Conservation (phyloP, 2,113 vertebrate species). For the Himantopus leucocephalus region DNA sequence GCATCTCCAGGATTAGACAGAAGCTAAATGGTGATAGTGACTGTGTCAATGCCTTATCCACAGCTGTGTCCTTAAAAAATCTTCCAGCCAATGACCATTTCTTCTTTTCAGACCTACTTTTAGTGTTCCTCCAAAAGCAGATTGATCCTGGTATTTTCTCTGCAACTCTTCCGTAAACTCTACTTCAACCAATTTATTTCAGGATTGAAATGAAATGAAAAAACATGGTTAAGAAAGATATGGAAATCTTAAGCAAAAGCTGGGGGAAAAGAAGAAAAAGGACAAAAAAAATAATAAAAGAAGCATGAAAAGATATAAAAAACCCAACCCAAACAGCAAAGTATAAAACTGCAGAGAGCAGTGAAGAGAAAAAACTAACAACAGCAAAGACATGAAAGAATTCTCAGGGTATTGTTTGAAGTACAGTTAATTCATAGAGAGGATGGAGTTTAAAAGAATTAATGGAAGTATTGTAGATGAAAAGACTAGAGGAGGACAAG, state of each 20-base stretch:
- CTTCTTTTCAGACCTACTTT: not conserved
- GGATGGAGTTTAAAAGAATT: slow-evolving; percentile 44
- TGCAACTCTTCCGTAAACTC: not conserved
- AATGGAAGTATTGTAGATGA: slow-evolving; percentile 56
- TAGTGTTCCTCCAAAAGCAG: not conserved
- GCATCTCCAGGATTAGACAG: not conserved
- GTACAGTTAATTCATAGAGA: not conserved
- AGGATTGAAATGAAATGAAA: not conserved
- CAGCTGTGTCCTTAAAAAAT: not conserved
- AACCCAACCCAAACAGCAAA: not conserved
- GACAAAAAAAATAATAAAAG: not conserved
- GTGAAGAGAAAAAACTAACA: not conserved
- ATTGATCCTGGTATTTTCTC: not conserved
- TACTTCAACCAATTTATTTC: not conserved
- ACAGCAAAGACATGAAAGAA: not conserved
- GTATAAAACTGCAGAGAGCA: not conserved
- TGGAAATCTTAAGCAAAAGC: not conserved
- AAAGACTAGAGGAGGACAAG: slow-evolving; percentile 41
- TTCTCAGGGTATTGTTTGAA: not conserved
- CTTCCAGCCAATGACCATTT: not conserved
- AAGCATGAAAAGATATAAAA: not conserved
- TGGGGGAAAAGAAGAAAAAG: not conserved
- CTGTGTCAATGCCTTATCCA: not conserved
- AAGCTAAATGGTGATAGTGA: not conserved
- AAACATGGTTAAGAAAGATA: not conserved